A percentile compares a stretch with the other conserved stretches of the same genome.
Conservation (phyloP, 2,113 vertebrate species). For the Calonectris borealis region DNA sequence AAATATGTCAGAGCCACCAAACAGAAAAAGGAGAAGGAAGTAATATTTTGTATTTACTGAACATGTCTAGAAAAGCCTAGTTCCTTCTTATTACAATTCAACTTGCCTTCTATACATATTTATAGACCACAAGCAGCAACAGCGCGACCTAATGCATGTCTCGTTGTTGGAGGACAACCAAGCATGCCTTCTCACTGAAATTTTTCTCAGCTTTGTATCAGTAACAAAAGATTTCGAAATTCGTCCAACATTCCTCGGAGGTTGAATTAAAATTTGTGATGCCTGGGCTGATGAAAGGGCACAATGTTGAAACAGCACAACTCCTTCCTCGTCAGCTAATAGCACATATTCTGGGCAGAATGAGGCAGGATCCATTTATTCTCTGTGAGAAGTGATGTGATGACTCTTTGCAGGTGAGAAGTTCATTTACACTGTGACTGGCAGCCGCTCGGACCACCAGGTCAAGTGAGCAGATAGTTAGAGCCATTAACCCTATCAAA, state of each 20-base stretch:
- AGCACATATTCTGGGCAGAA: accelerated
- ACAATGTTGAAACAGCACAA: accelerated
- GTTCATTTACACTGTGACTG: neutral
- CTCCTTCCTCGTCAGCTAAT: neutral
- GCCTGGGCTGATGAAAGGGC: neutral
- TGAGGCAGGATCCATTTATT: neutral
- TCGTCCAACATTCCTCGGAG: neutral
- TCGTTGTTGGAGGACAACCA: neutral
- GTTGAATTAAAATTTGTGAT: neutral
- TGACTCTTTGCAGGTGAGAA: neutral
- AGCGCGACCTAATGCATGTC: accelerated
- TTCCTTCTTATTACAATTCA: neutral
- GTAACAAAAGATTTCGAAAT: neutral
- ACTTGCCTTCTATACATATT: neutral
- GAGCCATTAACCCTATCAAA: neutral
- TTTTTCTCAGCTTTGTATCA: neutral
- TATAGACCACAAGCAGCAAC: neutral
- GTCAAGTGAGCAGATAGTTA: neutral
- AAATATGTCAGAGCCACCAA: neutral
- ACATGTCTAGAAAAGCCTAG: neutral
- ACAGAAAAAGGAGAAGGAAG: neutral
- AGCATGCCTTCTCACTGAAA: neutral
- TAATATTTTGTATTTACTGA: neutral
- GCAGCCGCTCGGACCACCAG: neutral
- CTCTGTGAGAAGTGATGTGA: neutral